Evolutionary conservation across 2,888 invertebrate genomes (phyloP), one percentile per base, ranked within the genome.

Genomic region (Macrophya annulata): DNA sequence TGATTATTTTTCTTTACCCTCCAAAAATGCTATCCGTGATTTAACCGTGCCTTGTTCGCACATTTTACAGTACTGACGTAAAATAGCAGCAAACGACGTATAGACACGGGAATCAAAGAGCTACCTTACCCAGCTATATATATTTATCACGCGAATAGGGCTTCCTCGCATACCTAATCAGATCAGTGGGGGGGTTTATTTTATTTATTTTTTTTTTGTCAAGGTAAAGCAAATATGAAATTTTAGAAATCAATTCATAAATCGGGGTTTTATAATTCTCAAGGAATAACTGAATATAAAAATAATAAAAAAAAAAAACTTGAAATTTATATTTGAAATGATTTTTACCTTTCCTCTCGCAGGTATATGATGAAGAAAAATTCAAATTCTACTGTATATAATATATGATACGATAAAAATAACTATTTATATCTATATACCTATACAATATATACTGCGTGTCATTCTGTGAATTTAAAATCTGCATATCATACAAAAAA

Each of bases 141-240:
- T 91, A 90, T 82, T 89, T 90, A 89, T 89, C 83, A 83, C 48
- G 37, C 83, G 85, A 87, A 87, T 90, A 90, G 87, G 92, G 92
- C 91, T 93, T 93, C 92, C n/a, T 37, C 68, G 87, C 88, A 85
- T 89, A 89, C 71, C 90, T 92, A 93, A 93, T 93, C 89, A 91
- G 91, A 92, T 91, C 83, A 83, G 68, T 21, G 65, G 31, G 48
- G n/a, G n/a, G n/a, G n/a, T n/a, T n/a, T n/a, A n/a, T n/a, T n/a
- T n/a, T n/a, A n/a, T n/a, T n/a, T n/a, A n/a, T n/a, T n/a, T n/a
- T n/a, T n/a, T 45, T 45, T 48, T 83, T 37, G 68, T 83, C 83
- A 83, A 83, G 68, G 83, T 68, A 71, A 83, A 48, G 68, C 68
- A 15, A 83, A 83, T 83, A 31, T 37, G 55, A 17, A 37, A n/a